Base-by-base conservation (phyloP, 2,797 vertebrate genomes). In the Cheirogaleus major region DNA sequence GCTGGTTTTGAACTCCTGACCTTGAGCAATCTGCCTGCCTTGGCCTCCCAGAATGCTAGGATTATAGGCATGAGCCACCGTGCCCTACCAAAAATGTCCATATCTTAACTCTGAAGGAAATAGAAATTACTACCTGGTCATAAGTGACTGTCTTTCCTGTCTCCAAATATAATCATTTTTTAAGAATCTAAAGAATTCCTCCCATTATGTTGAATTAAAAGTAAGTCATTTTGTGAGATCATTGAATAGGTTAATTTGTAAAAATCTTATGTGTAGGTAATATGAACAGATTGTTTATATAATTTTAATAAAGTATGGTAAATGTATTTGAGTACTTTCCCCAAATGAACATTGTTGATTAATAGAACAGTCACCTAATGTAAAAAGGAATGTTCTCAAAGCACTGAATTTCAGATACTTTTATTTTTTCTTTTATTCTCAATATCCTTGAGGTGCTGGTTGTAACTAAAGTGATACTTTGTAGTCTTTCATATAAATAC, bases 321-420 rank as follows among this genome's bases (percentile, higher is more conserved):
- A 69, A 72, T 94, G 22, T 57, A 3, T 94, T 76, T 92, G 50
- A 89, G 25, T 95, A 67, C 18, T 23, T 93, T 89, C 48, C 59
- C 69, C 57, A 86, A 73, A 25, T 91, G 45, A 67, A 89, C 80
- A 67, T 82, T 83, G 61, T 79, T 97, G 73, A 18, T 95, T 88
- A 55, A 13, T 84, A 88, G 25, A 89, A 94, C 23, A 78, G 27
- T 97, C 32, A 69, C 63, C 38, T 63, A 79, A 73, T 86, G 50
- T 32, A 59, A 41, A 59, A 59, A 72, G 35, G 38, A 93, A 79
- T 65, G 20, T 78, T 96, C 41, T 88, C 73, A 95, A 91, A 89
- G 27, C 2, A 8, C 65, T 93, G 43, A 80, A 87, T 95, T 91
- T 93, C 27, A 88, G 67, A 32, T 87, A 63, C 25, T 92, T 81